Conservation (phyloP, 2,113 vertebrate species). For the Channa argus region DNA sequence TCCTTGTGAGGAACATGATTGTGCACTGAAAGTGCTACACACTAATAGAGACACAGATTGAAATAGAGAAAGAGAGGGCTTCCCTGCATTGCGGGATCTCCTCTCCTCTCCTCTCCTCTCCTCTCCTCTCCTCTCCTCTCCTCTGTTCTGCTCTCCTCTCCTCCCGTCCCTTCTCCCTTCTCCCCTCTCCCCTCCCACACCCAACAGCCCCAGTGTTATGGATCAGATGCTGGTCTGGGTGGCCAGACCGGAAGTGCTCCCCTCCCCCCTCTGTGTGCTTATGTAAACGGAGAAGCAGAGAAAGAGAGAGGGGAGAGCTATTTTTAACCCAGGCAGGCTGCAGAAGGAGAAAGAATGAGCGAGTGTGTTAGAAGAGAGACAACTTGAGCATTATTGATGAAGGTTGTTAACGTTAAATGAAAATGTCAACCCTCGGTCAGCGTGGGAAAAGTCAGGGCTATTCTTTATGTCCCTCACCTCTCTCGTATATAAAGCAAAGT, state of each 20-base stretch:
- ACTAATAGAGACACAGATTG: constrained; percentile 8
- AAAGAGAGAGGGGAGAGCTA: constrained; percentile 81
- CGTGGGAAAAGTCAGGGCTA: constrained; percentile 32
- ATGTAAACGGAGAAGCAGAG: constrained; percentile 85
- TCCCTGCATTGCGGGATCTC: constrained; percentile 65
- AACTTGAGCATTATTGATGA: constrained; percentile 77
- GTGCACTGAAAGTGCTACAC: not conserved
- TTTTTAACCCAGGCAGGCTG: constrained; percentile 81
- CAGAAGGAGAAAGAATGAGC: constrained; percentile 79
- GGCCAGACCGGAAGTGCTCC: constrained; percentile 83
- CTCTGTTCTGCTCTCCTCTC: constrained; percentile 10
- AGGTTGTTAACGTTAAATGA: constrained; percentile 71
- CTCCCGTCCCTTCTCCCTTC: constrained; percentile 24
- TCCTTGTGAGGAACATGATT: constrained; percentile 16
- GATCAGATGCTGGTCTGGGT: constrained; percentile 80
- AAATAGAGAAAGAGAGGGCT: constrained; percentile 44
- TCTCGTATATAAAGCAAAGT: not conserved
- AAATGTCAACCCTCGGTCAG: constrained; percentile 58
- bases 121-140: not conserved
- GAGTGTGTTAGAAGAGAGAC: constrained; percentile 72
- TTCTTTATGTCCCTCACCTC: not conserved
- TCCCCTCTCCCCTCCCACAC: constrained; percentile 42
- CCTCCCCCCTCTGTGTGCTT: constrained; percentile 77
- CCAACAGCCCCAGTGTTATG: constrained; percentile 77
- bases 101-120: constrained; percentile 22